A percentile compares a stretch with the other conserved stretches of the same genome.
Conservation (phyloP, 1,140 invertebrate genomes). For the Zaprionus davidi region DNA sequence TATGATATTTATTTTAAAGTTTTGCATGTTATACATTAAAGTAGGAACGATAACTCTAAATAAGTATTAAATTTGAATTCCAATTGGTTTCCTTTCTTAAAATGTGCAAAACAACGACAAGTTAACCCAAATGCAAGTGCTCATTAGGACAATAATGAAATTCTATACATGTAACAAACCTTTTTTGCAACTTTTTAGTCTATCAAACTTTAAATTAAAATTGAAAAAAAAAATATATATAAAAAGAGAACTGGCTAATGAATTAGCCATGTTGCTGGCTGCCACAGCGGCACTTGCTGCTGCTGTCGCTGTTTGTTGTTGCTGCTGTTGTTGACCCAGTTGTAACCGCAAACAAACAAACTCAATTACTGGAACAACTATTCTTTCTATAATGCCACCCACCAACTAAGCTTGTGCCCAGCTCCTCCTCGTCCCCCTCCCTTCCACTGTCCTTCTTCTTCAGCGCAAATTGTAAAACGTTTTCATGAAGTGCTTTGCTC, state of each 20-base stretch:
- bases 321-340: constrained; percentile 32
- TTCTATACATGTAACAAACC: neutral
- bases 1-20: no score
- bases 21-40: no score
- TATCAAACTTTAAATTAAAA: constrained; percentile 25
- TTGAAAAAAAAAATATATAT: constrained; percentile 7
- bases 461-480: constrained; percentile 50
- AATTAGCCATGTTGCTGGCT: constrained; percentile 23
- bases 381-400: constrained; percentile 47
- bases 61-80: no score
- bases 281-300: constrained; percentile 5
- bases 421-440: neutral
- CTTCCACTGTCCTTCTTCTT: constrained; percentile 1
- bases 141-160: neutral
- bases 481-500: constrained; percentile 38
- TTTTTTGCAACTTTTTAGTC: constrained; percentile 7
- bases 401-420: neutral
- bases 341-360: constrained; percentile 51
- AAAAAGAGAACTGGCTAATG: constrained; percentile 12
- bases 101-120: neutral
- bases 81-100: neutral
- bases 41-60: no score
- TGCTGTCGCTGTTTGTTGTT: constrained; percentile 4
- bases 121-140: neutral
- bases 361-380: constrained; percentile 54